Conservation (phyloP, 64 coral and sea anemone genomes). For the Astreopora myriophthalma region DNA sequence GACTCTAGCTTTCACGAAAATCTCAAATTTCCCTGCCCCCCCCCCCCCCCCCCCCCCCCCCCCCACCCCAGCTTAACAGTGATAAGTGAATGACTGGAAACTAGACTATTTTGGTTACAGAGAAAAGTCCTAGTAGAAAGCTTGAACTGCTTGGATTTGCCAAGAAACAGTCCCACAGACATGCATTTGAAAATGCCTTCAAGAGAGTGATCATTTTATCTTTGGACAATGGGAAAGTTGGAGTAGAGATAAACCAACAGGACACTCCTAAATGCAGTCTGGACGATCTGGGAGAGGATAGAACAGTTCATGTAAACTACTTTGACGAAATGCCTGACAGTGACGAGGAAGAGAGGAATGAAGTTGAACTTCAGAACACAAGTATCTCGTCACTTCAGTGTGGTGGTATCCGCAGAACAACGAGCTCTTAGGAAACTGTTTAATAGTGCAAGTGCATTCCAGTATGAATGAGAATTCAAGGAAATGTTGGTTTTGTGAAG, state of each 20-base stretch:
- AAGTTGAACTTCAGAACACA: neutral
- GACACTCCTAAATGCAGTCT: conserved; percentile 30
- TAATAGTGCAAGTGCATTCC: neutral
- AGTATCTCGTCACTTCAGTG: neutral
- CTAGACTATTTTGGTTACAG: conserved; percentile 38
- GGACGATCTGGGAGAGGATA: conserved; percentile 33
- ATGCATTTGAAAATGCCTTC: conserved; percentile 95
- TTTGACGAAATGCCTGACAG: conserved; percentile 41
- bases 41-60: no score
- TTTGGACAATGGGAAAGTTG: conserved; percentile 81
- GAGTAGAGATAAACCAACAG: conserved; percentile 75
- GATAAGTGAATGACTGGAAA: no score
- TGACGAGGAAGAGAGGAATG: neutral
- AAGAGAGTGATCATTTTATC: conserved; percentile 74
- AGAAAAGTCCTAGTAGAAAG: conserved; percentile 57
- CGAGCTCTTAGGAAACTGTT: neutral
- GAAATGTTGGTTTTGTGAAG: neutral
- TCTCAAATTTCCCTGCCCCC: no score
- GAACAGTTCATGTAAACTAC: conserved; percentile 61
- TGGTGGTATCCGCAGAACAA: no score
- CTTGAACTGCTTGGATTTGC: conserved; percentile 72
- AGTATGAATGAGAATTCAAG: neutral
- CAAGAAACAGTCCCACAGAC: conserved; percentile 90
- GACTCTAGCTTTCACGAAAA: no score
- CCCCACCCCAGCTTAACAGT: no score